Evolutionary conservation across 2,797 vertebrate genomes (phyloP), one percentile per base, ranked within the genome.

Genomic region (Leucoraja ocellata): DNA sequence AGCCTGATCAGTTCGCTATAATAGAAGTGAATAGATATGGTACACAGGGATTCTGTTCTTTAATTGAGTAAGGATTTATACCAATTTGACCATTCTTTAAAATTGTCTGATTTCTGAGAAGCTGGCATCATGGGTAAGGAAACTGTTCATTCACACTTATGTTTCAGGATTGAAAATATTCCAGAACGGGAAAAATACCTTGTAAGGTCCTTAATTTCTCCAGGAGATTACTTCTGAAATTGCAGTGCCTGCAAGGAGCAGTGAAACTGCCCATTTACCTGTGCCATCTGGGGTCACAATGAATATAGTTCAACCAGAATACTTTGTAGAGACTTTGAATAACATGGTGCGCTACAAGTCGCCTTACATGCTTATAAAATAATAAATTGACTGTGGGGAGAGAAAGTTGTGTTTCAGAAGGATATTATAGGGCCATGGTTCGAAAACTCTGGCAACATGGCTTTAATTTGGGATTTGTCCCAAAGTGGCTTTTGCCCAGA

Each of bases 1-100:
- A 76, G 68, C 39, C 73, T 74, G 90, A 74, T 92, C 90, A 74
- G 39, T 92, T 92, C 46, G 71, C 23, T 92, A 36, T 92, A 74
- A 92, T 46, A 74, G 39, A 5, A 92, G 39, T 76, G 90, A 76
- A 18, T 92, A 54, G 71, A 92, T 74, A 58, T 14, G 71, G 90
- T 58, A 54, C 32, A 58, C 18, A 46, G 90, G 90, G 68, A 92
- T 74, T 54, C 54, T 92, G 71, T 54, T 28, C 90, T 92, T 92
- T 92, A 92, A 76, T 92, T 92, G 90, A 39, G 14, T 73, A 58
- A 46, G 21, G 13, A 39, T 74, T 76, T 92, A 92, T 76, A 73
- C 23, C 32, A 36, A 71, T 92, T 76, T 92, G 73, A 54, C 90
- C 36, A 46, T 7, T 28, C 71, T 68, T 68, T 32, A 68, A 88